phyloP scores from a whole-genome alignment of 1,140 invertebrate genomes.

The Caenorhabditis brenneri region DNA sequence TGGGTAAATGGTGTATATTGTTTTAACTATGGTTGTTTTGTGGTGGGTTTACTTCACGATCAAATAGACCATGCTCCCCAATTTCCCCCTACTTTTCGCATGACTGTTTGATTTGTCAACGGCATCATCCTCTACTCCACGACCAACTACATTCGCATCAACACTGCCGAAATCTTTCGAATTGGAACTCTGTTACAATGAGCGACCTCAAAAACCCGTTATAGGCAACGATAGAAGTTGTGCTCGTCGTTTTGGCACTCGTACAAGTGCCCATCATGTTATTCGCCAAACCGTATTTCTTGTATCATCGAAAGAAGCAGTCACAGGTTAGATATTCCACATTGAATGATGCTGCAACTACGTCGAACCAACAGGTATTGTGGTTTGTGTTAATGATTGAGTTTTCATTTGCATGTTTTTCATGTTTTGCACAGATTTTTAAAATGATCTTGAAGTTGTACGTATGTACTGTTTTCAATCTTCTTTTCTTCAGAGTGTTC shows the following conservation, averaged over 20 bases:
- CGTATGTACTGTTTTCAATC: too few relatives aligned
- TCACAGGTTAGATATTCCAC: too few relatives aligned
- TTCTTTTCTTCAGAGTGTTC: slow-evolving; percentile 64
- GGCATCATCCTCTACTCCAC: neutral
- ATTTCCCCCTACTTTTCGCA: too few relatives aligned
- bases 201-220: neutral
- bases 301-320: slow-evolving; percentile 39
- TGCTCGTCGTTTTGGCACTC: slow-evolving; percentile 75
- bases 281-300: slow-evolving; percentile 81
- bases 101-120: neutral
- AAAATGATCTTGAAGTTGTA: too few relatives aligned
- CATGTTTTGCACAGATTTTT: neutral
- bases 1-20: too few relatives aligned
- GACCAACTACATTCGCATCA: neutral
- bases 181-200: neutral
- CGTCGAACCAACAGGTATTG: neutral
- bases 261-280: slow-evolving; percentile 89
- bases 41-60: too few relatives aligned
- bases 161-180: neutral
- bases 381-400: neutral
- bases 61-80: too few relatives aligned
- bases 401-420: neutral
- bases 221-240: slow-evolving; percentile 49
- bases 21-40: too few relatives aligned
- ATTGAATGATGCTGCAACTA: neutral